A percentile compares a stretch with the other conserved stretches of the same genome.
Evolutionary conservation across 1,140 invertebrate genomes (phyloP).

Genomic region (Drosophila tsacasi): DNA sequence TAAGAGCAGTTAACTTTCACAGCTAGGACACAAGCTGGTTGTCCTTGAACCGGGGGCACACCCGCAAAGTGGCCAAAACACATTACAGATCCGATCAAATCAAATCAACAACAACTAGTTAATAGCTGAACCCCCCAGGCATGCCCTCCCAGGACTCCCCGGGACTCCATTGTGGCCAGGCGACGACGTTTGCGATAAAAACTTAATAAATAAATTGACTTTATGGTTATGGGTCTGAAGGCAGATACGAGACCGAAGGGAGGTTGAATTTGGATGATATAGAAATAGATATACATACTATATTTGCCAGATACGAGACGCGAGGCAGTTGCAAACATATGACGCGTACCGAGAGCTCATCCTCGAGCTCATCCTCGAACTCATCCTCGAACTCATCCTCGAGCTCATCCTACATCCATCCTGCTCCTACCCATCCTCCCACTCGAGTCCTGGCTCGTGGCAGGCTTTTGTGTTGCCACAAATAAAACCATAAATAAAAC

Average conservation of each 20-base stretch:
- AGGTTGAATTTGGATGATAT: conserved; percentile 25
- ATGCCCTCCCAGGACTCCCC: not conserved
- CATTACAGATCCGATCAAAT: conserved; percentile 51
- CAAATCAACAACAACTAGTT: conserved; percentile 51
- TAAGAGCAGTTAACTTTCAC: not conserved
- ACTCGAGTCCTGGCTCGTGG: conserved; percentile 31
- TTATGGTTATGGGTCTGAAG: conserved; percentile 70
- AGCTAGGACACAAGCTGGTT: not conserved
- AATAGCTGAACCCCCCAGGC: conserved; percentile 14
- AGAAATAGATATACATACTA: conserved; percentile 8
- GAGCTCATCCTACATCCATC: not conserved
- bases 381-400: conserved; percentile 4
- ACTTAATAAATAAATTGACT: conserved; percentile 82
- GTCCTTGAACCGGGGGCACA: conserved; percentile 22
- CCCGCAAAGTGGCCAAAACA: conserved; percentile 45
- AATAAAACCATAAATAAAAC: conserved; percentile 84
- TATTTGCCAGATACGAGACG: not conserved
- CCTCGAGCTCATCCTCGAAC: conserved; percentile 5
- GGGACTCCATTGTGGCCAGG: conserved; percentile 3
- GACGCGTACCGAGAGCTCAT: conserved; percentile 22
- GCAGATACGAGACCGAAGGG: conserved; percentile 26
- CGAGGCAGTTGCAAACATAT: conserved; percentile 32
- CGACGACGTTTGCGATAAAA: conserved; percentile 76
- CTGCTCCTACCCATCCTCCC: not conserved
- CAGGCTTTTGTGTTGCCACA: conserved; percentile 79